Evolutionary conservation across 1,140 invertebrate species (phyloP).

Genomic region (Cotesia glomerata): DNA sequence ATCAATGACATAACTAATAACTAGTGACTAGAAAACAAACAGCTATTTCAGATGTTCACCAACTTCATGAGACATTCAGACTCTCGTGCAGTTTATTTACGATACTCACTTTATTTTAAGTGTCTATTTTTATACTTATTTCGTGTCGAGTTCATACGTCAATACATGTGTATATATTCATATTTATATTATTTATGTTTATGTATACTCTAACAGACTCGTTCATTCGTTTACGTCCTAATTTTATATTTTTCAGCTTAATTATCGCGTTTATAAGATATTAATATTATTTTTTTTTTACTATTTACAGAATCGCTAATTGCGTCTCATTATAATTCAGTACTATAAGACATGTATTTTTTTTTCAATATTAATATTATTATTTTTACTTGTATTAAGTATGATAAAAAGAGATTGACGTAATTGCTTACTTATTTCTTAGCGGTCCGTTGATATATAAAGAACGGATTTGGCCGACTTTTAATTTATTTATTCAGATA

Average conservation of each 20-base stretch:
- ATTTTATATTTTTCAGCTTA: conserved; percentile 39
- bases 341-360: neutral
- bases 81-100: neutral
- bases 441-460: too few species aligned
- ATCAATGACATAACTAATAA: conserved; percentile 41
- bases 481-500: too few species aligned
- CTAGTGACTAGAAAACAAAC: conserved; percentile 60
- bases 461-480: too few species aligned
- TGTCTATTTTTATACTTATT: neutral
- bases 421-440: neutral
- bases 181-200: neutral
- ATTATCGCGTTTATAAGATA: conserved; percentile 27
- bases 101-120: conserved; percentile 8
- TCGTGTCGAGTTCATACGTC: neutral
- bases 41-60: conserved; percentile 31
- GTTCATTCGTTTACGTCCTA: conserved; percentile 42
- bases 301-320: conserved; percentile 40
- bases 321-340: neutral
- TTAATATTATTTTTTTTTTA: conserved; percentile 36
- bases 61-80: conserved; percentile 12
- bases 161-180: neutral
- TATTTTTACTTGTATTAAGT: neutral
- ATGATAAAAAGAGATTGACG: neutral
- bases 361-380: conserved; percentile 1
- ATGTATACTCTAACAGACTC: neutral